Evolutionary conservation across 2,797 vertebrate species (phyloP), one percentile per base, ranked within the genome.

Genomic region (Eospalax fontanierii): DNA sequence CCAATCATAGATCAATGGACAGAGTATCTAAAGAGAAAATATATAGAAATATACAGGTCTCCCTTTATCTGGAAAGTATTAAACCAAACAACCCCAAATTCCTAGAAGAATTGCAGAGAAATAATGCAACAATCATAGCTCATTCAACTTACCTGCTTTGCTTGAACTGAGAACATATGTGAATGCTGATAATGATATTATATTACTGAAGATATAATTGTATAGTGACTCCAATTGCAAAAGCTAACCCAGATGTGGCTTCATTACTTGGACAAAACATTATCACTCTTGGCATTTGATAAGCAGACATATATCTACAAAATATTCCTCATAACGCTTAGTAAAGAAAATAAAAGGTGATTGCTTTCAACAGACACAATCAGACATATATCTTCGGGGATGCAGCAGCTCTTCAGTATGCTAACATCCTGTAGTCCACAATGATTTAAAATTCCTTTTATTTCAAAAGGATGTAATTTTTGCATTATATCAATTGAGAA

Each of bases 201-300:
- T 11, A 89, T 89, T 70, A 57, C 63, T 43, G 26, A 94, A 92
- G 89, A 85, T 43, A 40, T 30, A 94, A 59, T 54, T 59, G 43
- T 50, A 8, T 6, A 18, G n/a, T 82, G 68, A 85, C 3, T 93
- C 4, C 16, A 76, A 12, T 19, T 85, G 4, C 9, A 82, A 12
- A 28, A 75, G 5, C 9, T 90, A 3, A 79, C 68, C 9, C 73
- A 87, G 76, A 91, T 57, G 30, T 43, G 81, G 26, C 54, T 94
- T 73, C 40, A 33, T 73, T 84, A 21, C 28, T 93, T 18, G 28
- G 59, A 35, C 21, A 89, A 38, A 95, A 73, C 21, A 28, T 57
- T 54, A 22, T 12, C 63, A 35, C 3, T 19, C 6, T 3, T 95
- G 24, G 33, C 38, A 92, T 50, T 10, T 79, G 30, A 65, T 10